Conservation (phyloP, 1,140 invertebrate genomes). For the Ylistrum balloti region DNA sequence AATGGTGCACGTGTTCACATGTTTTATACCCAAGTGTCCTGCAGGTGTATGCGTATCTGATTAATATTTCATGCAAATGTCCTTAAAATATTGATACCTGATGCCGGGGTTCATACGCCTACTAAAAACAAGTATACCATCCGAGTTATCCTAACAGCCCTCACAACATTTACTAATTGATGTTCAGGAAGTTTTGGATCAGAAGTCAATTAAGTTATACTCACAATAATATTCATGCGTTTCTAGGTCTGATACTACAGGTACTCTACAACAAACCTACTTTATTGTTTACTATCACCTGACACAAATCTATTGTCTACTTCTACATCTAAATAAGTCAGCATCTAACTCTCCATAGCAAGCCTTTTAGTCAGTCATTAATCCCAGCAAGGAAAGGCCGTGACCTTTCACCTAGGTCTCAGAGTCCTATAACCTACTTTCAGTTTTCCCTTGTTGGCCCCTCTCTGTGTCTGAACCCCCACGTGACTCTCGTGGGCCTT, state of each 20-base stretch:
- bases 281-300: neutral
- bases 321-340: neutral
- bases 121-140: neutral
- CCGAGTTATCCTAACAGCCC: neutral
- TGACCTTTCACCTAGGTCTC: neutral
- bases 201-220: neutral
- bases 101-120: neutral
- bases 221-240: neutral
- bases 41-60: neutral
- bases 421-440: slow-evolving; percentile 24
- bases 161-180: neutral
- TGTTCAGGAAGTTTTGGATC: neutral
- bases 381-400: neutral
- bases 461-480: slow-evolving; percentile 58
- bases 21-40: neutral
- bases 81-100: neutral
- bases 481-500: neutral
- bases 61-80: slow-evolving; percentile 40
- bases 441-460: slow-evolving; percentile 48
- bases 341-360: too few relatives aligned
- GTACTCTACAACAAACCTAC: too few relatives aligned
- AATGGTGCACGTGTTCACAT: neutral
- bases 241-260: neutral
- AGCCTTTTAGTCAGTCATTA: too few relatives aligned
- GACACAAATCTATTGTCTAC: neutral